Evolutionary conservation across 1,140 invertebrate genomes (phyloP).

Genomic region (Diabrotica undecimpunctata): DNA sequence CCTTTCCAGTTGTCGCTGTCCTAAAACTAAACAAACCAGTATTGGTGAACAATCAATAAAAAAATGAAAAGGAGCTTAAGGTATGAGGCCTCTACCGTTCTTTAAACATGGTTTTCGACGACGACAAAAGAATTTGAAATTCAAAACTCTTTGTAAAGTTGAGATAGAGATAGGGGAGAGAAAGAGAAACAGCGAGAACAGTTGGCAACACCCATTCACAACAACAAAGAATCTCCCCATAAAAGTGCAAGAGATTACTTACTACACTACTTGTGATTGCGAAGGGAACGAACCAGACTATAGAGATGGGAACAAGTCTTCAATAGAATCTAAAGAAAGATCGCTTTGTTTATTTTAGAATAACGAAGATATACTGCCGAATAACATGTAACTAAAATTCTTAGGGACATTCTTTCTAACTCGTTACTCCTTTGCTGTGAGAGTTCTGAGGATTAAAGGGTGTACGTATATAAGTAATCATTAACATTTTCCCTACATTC

Average conservation of each 20-base stretch:
- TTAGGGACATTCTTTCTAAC: too few species aligned
- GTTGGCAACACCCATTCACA: neutral
- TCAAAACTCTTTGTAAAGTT: conserved; percentile 2
- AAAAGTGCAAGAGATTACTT: conserved; percentile 2
- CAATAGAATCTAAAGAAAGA: neutral
- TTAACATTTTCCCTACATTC: too few species aligned
- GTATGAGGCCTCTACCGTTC: neutral
- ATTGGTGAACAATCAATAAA: too few species aligned
- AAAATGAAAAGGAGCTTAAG: neutral
- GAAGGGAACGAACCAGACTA: neutral
- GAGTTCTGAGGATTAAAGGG: too few species aligned
- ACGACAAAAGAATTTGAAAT: conserved; percentile 3
- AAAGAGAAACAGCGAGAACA: neutral
- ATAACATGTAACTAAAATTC: too few species aligned
- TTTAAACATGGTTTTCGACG: neutral
- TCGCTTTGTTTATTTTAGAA: too few species aligned
- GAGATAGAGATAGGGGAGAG: neutral
- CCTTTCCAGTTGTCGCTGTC: neutral
- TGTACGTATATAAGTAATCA: too few species aligned
- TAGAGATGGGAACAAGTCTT: neutral
- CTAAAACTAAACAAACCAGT: neutral
- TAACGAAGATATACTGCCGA: too few species aligned
- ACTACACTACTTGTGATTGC: neutral
- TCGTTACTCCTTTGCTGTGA: too few species aligned
- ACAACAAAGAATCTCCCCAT: conserved; percentile 1